Evolutionary conservation across 2,797 vertebrate genomes (phyloP).

Genomic region (Brachymystax lenok): DNA sequence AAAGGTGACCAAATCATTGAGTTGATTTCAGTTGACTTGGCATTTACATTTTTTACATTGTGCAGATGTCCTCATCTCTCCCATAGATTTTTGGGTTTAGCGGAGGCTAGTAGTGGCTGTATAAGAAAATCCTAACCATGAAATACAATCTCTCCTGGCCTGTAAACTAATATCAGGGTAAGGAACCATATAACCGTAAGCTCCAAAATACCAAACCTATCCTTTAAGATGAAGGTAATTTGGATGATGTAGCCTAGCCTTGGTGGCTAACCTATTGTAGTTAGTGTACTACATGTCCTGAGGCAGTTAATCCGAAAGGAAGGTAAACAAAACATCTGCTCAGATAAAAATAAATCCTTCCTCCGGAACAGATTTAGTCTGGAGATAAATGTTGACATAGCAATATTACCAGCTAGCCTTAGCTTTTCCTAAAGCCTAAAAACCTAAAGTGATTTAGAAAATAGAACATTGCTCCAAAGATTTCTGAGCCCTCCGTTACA

Average conservation of each 20-base stretch:
- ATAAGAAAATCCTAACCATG: not conserved
- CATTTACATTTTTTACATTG: too few species aligned
- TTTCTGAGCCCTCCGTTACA: not conserved
- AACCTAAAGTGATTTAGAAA: constrained; percentile 1
- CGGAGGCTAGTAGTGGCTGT: not conserved
- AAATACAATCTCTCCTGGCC: not conserved
- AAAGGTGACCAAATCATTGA: too few species aligned
- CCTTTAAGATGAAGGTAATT: constrained; percentile 13
- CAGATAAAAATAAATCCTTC: constrained; percentile 11
- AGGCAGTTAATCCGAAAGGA: constrained; percentile 22
- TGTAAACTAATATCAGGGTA: not conserved
- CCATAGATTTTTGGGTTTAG: not conserved
- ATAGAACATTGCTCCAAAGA: not conserved
- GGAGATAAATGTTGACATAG: not conserved
- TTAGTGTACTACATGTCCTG: not conserved
- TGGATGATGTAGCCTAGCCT: constrained; percentile 10
- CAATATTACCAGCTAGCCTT: constrained; percentile 17
- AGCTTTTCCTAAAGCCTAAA: constrained; percentile 10
- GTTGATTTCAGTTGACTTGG: too few species aligned
- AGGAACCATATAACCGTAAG: not conserved
- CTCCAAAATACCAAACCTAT: not conserved
- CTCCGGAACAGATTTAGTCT: not conserved
- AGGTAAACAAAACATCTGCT: constrained; percentile 27
- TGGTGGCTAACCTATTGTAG: not conserved
- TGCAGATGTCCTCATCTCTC: not conserved